A percentile compares a stretch with the other conserved stretches of the same genome.
phyloP scores from a whole-genome alignment of 2,113 vertebrate species.

The Neogobius melanostomus region DNA sequence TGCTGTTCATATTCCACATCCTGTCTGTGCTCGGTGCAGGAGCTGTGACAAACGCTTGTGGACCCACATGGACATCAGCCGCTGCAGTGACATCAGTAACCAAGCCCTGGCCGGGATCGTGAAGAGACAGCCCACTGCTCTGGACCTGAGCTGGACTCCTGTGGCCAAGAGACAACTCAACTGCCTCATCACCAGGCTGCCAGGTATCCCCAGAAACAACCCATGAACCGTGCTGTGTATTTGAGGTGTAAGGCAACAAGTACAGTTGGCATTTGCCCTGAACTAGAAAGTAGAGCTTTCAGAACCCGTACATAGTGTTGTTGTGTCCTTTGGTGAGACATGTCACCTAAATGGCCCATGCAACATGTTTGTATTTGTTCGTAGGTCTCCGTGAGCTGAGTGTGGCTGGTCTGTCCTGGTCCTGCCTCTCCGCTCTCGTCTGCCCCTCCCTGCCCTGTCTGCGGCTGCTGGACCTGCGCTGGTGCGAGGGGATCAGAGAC shows the following conservation, averaged over 20 bases:
- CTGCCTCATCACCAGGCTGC: slow-evolving; percentile 91
- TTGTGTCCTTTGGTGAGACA: too few species aligned
- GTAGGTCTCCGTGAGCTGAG: slow-evolving; percentile 92
- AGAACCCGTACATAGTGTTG: too few species aligned
- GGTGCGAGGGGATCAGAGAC: slow-evolving; percentile 93
- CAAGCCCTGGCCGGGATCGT: slow-evolving; percentile 91
- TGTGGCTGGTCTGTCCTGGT: slow-evolving; percentile 90
- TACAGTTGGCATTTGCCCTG: too few species aligned
- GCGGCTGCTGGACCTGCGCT: slow-evolving; percentile 93
- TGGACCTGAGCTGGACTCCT: slow-evolving; percentile 97
- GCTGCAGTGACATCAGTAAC: slow-evolving; percentile 89
- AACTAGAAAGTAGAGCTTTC: too few species aligned
- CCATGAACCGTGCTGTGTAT: too few species aligned
- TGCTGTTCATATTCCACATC: not conserved
- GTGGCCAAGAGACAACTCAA: slow-evolving; percentile 96
- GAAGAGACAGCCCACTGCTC: slow-evolving; percentile 88
- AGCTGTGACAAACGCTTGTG: slow-evolving; percentile 92
- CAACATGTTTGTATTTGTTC: not conserved
- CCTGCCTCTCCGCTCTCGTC: slow-evolving; percentile 88
- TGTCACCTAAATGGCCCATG: too few species aligned
- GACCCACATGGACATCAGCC: slow-evolving; percentile 91
- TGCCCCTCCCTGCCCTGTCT: slow-evolving; percentile 90
- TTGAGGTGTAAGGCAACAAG: too few species aligned
- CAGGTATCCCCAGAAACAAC: slow-evolving; percentile 70
- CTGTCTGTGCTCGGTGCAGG: slow-evolving; percentile 46